phyloP scores from a whole-genome alignment of 2,888 invertebrate species.

The Archaeoteleia sp. region DNA sequence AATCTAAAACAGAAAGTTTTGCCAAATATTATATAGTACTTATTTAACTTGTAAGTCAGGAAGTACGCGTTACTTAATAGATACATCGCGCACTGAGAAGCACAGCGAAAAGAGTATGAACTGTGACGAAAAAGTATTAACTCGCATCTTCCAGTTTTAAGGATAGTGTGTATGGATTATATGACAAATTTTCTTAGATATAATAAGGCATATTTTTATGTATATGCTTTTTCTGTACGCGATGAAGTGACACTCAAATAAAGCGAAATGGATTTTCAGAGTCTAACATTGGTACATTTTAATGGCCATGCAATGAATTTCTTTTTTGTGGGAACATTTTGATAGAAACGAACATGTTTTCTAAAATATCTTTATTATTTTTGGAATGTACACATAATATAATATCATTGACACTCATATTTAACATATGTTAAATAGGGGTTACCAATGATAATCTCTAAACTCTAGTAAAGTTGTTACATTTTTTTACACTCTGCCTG shows the following conservation, averaged over 20 bases:
- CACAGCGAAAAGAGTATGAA: conserved; percentile 4
- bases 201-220: conserved; percentile 74
- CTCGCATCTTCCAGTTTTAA: conserved; percentile 69
- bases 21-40: conserved; percentile 74
- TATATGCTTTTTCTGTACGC: conserved; percentile 75
- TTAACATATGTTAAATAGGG: conserved; percentile 1
- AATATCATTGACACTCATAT: conserved; percentile 6
- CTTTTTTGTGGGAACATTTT: neutral
- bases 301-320: neutral
- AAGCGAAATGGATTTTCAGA: conserved; percentile 51
- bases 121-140: conserved; percentile 65
- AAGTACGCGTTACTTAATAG: conserved; percentile 42
- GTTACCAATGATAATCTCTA: conserved; percentile 2
- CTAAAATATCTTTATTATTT: conserved; percentile 25
- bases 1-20: conserved; percentile 69
- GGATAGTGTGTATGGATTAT: conserved; percentile 51
- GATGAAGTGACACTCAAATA: conserved; percentile 60
- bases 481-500: conserved; percentile 2
- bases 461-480: neutral
- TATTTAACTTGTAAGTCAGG: conserved; percentile 65
- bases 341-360: conserved; percentile 5
- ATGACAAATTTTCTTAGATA: conserved; percentile 62
- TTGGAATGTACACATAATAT: neutral
- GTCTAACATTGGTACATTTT: conserved; percentile 11
- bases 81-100: conserved; percentile 37